Evolutionary conservation across 30 jellyfish, hydroid and myxozoan species (phyloP), one percentile per base, ranked within the genome.

Genomic region (Pseudorhiza aurosa): DNA sequence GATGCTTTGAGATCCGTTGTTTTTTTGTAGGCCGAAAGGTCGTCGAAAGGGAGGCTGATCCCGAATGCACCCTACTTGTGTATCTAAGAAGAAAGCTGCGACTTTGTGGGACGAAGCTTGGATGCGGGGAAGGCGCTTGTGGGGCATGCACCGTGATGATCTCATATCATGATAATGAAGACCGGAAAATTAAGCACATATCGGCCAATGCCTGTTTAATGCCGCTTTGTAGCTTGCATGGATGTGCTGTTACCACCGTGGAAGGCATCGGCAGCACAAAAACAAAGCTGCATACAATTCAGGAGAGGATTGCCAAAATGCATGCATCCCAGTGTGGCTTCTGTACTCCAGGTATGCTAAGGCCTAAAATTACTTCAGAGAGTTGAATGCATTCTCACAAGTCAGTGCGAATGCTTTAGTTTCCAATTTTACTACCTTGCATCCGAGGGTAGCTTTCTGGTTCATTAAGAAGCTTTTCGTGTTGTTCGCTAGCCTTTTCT

Each of bases 111-210:
- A 72, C 85, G 21, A 72, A 72, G 24, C 30, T 46, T 5, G 85
- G 85, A 4, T 72, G 85, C 30, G 85, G 73, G 18, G 85, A 72
- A 29, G 85, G 83, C 6, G 83, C 67, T 11, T 69, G 83, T 69
- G 83, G 83, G 0, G 83, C 83, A 19, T 69, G 83, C 83, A 69
- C 83, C 6, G 83, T 69, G 55, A 69, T 69, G 83, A 69, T 69
- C 67, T 69, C 83, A 4, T 39, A 19, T 22, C 50, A 46, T 22
- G 85, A 72, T 30, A 49, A 46, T 26, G 85, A 53, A 31, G 50
- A 12, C 43, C 25, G 36, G 37, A 50, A 11, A 47, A 72, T 72
- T 21, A 33, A 72, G 35, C 85, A 72, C 22, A 9, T 56, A 15
- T 72, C 85, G 15, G 73, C 50, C 60, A 72, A 46, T 30, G 85